phyloP scores from a whole-genome alignment of 2,113 vertebrate species.

The Piprites chloris region DNA sequence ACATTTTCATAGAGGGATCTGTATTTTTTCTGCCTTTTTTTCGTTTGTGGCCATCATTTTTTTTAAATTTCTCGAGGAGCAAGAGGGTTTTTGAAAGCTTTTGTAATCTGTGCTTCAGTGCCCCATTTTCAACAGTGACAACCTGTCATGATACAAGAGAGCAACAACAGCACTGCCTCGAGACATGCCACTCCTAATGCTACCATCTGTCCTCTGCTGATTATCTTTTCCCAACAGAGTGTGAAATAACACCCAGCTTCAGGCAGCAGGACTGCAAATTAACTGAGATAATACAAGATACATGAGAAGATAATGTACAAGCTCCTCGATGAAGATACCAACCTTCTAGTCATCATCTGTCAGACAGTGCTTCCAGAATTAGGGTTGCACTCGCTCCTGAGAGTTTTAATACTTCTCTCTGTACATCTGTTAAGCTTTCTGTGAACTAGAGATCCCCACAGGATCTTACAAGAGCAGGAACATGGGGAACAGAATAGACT shows the following conservation, averaged over 20 bases:
- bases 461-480: background rate
- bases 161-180: background rate
- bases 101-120: background rate
- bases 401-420: background rate
- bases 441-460: background rate
- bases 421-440: background rate
- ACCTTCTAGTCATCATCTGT: background rate
- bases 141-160: background rate
- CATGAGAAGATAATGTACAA: background rate
- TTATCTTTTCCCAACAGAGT: background rate
- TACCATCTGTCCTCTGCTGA: background rate
- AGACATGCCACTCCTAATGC: background rate
- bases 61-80: background rate
- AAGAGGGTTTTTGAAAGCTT: background rate
- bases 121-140: background rate
- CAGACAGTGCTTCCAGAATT: background rate
- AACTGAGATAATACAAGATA: background rate
- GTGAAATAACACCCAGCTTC: background rate
- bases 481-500: background rate
- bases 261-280: background rate
- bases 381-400: background rate
- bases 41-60: background rate
- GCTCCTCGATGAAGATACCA: background rate
- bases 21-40: background rate
- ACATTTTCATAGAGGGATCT: background rate